Evolutionary conservation across 2,797 vertebrate species (phyloP).

Genomic region (Sibirionetta formosa): DNA sequence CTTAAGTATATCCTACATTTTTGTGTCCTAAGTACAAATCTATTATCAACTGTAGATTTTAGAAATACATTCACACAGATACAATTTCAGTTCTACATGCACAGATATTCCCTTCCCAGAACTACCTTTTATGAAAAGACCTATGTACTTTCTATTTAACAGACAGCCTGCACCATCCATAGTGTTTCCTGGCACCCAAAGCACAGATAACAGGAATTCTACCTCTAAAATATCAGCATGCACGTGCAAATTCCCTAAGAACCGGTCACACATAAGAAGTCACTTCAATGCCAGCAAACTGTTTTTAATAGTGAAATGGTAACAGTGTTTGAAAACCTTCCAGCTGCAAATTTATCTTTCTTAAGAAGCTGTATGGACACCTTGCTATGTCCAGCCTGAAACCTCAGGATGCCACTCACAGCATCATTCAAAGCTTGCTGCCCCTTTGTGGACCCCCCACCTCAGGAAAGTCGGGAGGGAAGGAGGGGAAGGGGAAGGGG

Average conservation of each 20-base stretch:
- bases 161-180: neutral
- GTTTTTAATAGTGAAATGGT: neutral
- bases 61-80: neutral
- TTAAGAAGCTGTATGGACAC: neutral
- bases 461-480: slow-evolving; percentile 51
- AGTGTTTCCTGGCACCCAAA: neutral
- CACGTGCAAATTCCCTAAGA: neutral
- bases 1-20: neutral
- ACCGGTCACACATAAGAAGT: neutral
- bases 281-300: slow-evolving; percentile 16
- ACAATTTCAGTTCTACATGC: neutral
- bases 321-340: slow-evolving; percentile 47
- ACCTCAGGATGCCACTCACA: neutral
- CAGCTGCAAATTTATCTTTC: slow-evolving; percentile 26
- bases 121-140: neutral
- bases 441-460: slow-evolving; percentile 90
- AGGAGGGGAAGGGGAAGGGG: slow-evolving; percentile 10
- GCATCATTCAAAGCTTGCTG: slow-evolving; percentile 68
- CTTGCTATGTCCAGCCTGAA: slow-evolving; percentile 12
- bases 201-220: slow-evolving; percentile 15
- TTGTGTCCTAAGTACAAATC: neutral
- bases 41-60: slow-evolving; percentile 5
- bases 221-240: neutral
- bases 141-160: neutral
- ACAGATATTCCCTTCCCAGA: neutral